Base-by-base conservation (phyloP, 2,888 invertebrate genomes). In the Papilio elwesi region DNA sequence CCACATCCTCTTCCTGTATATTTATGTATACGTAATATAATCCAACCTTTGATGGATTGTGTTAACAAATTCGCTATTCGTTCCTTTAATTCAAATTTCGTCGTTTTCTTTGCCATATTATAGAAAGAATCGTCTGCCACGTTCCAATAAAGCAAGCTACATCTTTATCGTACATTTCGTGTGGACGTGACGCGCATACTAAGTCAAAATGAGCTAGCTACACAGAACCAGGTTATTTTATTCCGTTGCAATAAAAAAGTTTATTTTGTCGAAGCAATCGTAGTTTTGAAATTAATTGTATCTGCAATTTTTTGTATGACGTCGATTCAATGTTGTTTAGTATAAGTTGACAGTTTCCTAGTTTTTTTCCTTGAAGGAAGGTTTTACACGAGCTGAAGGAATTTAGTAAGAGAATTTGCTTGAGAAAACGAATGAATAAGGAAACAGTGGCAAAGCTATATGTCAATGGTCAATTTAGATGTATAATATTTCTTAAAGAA, bases 141-240 rank as follows among this genome's bases (percentile, higher is more conserved):
- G 69, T 69, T 57, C 69, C 68, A 69, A 73, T 73, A 73, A 69
- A 73, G 65, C 64, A 65, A 65, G 68, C 68, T 48, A 72, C 72
- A 51, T 69, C 65, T 73, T 73, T 69, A 73, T 73, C 65, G 73
- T 57, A 73, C 73, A 69, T 73, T 73, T 73, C 55, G 51, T 65
- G 43, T 49, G 51, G 64, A 73, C 73, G 68, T 73, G 73, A 57
- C 15, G 26, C 49, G 68, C 69, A 8, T 49, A 52, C 68, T 26
- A 68, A 73, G 68, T 73, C 51, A 10, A 11, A 59, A 64, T 43
- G 68, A 73, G 9, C 43, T 43, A 73, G 9, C 43, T 43, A 64
- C 64, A 38, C 69, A 43, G 64, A 53, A 49, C 38, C 26, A 59
- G 47, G 51, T 68, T 65, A 57, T 72, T 72, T 63, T 38, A 49